phyloP scores from a whole-genome alignment of 2,888 invertebrate species.

The Ditula angustiorana region DNA sequence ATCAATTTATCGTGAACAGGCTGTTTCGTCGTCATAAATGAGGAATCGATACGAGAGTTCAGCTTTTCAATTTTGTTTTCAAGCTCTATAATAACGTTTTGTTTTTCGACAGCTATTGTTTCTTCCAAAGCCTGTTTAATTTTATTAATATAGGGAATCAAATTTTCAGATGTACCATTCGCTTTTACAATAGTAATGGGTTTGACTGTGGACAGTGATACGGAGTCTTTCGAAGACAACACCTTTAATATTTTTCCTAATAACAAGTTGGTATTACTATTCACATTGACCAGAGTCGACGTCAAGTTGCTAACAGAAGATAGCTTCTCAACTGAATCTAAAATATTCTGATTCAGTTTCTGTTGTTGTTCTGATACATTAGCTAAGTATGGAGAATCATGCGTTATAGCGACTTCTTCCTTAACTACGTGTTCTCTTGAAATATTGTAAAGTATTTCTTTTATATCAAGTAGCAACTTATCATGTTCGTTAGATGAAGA shows the following conservation, averaged over 20 bases:
- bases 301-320: slow-evolving; percentile 18
- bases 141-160: slow-evolving; percentile 46
- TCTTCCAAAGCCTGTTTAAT: slow-evolving; percentile 49
- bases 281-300: background rate
- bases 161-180: slow-evolving; percentile 42
- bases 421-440: slow-evolving; percentile 34
- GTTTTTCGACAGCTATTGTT: slow-evolving; percentile 46
- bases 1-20: slow-evolving; percentile 29
- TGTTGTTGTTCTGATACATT: slow-evolving; percentile 38
- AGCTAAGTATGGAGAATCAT: slow-evolving; percentile 22
- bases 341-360: slow-evolving; percentile 24
- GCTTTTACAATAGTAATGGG: slow-evolving; percentile 40
- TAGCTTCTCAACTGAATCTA: slow-evolving; percentile 21
- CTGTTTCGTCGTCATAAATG: slow-evolving; percentile 10
- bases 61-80: slow-evolving; percentile 45
- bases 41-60: slow-evolving; percentile 38
- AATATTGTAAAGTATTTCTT: slow-evolving; percentile 47
- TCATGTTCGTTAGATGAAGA: slow-evolving; percentile 26
- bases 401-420: background rate
- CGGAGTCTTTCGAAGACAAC: slow-evolving; percentile 31
- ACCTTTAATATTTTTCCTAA: slow-evolving; percentile 48
- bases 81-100: slow-evolving; percentile 47
- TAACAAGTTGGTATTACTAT: slow-evolving; percentile 43
- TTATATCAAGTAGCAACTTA: slow-evolving; percentile 47
- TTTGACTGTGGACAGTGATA: slow-evolving; percentile 14